Evolutionary conservation across 1,140 invertebrate species (phyloP).

Genomic region (Sesamia nonagrioides): DNA sequence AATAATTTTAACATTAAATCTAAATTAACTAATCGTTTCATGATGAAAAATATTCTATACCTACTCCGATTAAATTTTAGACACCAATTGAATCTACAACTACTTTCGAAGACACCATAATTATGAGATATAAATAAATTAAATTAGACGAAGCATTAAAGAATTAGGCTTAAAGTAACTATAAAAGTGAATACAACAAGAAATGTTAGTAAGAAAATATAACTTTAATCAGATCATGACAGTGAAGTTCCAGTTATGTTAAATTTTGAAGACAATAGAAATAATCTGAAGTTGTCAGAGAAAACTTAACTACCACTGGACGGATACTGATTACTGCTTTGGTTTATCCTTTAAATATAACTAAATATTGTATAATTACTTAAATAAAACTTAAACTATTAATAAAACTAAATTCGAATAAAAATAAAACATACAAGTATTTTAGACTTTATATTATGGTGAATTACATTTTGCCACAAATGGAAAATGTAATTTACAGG

Average conservation of each 20-base stretch:
- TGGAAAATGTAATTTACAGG: not conserved
- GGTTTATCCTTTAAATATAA: conserved; percentile 70
- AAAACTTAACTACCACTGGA: conserved; percentile 83
- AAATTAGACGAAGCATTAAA: conserved; percentile 2
- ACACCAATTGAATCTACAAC: conserved; percentile 43
- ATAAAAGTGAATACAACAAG: conserved; percentile 4
- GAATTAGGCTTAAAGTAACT: not conserved
- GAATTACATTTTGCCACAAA: not conserved
- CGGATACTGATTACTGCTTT: conserved; percentile 87
- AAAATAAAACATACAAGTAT: conserved; percentile 48
- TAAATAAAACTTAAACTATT: conserved; percentile 20
- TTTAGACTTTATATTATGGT: not conserved
- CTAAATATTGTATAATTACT: conserved; percentile 47
- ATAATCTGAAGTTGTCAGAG: conserved; percentile 45
- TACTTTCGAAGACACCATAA: not conserved
- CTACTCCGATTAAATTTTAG: conserved; percentile 6
- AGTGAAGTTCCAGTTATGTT: conserved; percentile 44
- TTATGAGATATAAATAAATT: not conserved
- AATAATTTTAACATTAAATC: conserved; percentile 6
- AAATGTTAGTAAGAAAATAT: conserved; percentile 38
- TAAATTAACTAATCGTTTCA: conserved; percentile 36
- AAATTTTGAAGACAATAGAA: conserved; percentile 42
- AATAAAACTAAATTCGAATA: not conserved
- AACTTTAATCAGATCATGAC: conserved; percentile 56
- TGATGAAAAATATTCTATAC: conserved; percentile 46